Evolutionary conservation across 2,797 vertebrate genomes (phyloP).

Genomic region (Harpagifer antarcticus): DNA sequence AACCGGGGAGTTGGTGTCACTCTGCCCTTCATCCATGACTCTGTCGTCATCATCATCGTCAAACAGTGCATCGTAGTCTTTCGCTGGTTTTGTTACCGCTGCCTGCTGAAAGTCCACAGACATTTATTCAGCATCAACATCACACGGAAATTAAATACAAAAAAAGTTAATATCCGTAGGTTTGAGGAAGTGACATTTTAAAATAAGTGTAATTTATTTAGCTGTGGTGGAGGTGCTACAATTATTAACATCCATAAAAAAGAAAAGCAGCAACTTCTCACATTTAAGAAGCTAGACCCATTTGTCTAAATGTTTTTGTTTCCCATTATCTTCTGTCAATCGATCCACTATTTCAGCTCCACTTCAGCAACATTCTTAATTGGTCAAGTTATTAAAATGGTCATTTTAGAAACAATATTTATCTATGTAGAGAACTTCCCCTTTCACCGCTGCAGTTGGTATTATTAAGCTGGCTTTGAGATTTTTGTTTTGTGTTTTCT

Average conservation of each 20-base stretch:
- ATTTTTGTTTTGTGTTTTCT: fast-evolving
- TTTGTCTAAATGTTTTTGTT: too few relatives aligned
- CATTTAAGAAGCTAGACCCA: too few relatives aligned
- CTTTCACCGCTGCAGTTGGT: background rate
- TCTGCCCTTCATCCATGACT: constrained; percentile 84
- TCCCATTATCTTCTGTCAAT: background rate
- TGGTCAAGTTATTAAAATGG: too few relatives aligned
- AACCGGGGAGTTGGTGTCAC: constrained; percentile 82
- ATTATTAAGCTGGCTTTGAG: background rate
- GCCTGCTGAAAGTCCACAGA: constrained; percentile 38
- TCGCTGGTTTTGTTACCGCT: constrained; percentile 48
- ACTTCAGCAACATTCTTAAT: background rate
- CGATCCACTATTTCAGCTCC: background rate
- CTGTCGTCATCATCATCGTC: constrained; percentile 88
- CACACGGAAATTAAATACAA: too few relatives aligned
- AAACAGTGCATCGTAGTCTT: constrained; percentile 91
- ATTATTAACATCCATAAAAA: background rate
- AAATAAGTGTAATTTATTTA: background rate
- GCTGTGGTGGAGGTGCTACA: background rate
- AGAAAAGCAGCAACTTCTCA: background rate
- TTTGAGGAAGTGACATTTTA: background rate
- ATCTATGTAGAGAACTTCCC: background rate
- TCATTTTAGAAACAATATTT: too few relatives aligned
- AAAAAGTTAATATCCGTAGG: background rate
- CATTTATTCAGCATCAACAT: background rate